Evolutionary conservation across 2,113 vertebrate genomes (phyloP).

Genomic region (Hemibagrus wyckioides): DNA sequence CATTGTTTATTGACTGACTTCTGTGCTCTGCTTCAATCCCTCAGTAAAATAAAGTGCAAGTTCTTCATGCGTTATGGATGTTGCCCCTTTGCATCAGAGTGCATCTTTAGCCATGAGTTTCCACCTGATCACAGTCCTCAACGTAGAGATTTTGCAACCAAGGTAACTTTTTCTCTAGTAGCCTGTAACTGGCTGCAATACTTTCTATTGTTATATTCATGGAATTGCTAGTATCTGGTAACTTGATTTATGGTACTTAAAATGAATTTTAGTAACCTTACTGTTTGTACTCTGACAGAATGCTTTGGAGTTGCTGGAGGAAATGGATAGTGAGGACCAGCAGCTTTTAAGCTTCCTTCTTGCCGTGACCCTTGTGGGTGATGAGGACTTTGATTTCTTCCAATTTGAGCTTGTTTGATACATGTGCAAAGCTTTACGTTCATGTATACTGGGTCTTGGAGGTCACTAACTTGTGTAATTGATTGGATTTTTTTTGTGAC

Average conservation of each 20-base stretch:
- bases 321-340: constrained; percentile 62
- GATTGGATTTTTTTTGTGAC: background rate
- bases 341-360: constrained; percentile 67
- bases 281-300: constrained; percentile 28
- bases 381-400: accelerated
- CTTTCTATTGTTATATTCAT: background rate
- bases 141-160: constrained; percentile 45
- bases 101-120: constrained; percentile 81
- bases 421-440: background rate
- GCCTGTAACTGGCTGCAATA: background rate
- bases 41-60: constrained; percentile 81
- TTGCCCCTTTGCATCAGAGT: constrained; percentile 86
- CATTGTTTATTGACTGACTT: background rate
- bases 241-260: background rate
- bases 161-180: constrained; percentile 53
- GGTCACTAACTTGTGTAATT: background rate
- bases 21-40: constrained; percentile 1
- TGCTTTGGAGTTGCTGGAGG: constrained; percentile 61
- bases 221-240: background rate
- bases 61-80: constrained; percentile 73
- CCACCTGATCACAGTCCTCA: constrained; percentile 56
- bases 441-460: background rate
- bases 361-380: constrained; percentile 61
- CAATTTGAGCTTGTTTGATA: constrained; percentile 18
- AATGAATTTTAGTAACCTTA: background rate